These are phyloP conservation scores for Lepisosteus oculatus DNA, from an alignment of 2,113 vertebrate species.

Conservation along the genomic window DNA sequence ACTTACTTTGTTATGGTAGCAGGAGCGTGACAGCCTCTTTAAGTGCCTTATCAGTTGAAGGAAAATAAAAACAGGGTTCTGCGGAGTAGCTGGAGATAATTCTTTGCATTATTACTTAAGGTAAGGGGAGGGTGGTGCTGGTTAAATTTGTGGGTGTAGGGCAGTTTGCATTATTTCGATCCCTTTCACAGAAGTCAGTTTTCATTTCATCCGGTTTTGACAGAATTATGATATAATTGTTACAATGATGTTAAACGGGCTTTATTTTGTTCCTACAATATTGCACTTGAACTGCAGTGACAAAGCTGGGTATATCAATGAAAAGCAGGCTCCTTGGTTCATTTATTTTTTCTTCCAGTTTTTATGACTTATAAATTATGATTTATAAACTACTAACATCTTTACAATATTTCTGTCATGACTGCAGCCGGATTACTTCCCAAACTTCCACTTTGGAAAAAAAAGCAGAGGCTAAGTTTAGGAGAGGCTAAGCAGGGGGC, in stretches of 20 bases:
- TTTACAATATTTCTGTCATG: too few species aligned
- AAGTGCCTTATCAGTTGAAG: neutral
- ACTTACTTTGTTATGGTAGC: too few species aligned
- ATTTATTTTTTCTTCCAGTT: too few species aligned
- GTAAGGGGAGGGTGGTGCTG: neutral
- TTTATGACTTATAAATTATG: too few species aligned
- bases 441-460: too few species aligned
- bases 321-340: too few species aligned
- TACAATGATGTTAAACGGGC: neutral
- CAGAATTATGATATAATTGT: slow-evolving; percentile 2
- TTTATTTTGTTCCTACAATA: neutral
- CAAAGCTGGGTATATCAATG: too few species aligned
- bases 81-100: neutral
- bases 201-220: neutral
- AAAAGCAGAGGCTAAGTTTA: too few species aligned
- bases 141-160: neutral
- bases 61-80: slow-evolving; percentile 1
- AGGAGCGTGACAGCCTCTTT: neutral
- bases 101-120: neutral
- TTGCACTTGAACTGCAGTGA: neutral
- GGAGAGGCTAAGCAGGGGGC: too few species aligned
- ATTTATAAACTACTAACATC: too few species aligned
- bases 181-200: neutral
- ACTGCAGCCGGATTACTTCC: too few species aligned
- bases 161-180: neutral